Base-by-base conservation (phyloP, 2,888 invertebrate genomes). In the Lasioglossum lativentre region DNA sequence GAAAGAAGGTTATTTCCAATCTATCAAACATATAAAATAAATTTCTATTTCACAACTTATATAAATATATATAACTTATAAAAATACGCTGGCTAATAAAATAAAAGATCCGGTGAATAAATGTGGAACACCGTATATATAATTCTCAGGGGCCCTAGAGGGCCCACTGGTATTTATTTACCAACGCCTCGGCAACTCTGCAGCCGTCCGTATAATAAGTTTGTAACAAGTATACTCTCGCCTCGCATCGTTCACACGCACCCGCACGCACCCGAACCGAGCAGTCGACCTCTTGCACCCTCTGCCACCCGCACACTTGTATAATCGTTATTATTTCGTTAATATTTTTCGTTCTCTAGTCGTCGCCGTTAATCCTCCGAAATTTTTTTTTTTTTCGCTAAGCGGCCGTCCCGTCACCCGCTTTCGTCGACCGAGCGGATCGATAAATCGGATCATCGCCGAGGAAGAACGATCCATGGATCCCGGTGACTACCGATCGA, bases 151-250 rank as follows among this genome's bases (percentile, higher is more conserved):
- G 82, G 86, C 79, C 86, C 77, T 80, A 78, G 82, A 78, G 82
- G 86, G 85, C 87, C 84, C 82, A 77, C 70, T 90, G 87, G 85
- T 86, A 78, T 92, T 92, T 92, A 91, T 93, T 93, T 91, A 91
- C 90, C 92, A 92, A 92, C 89, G 85, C 89, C 90, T 88, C 89
- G 85, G 89, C 90, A 91, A 90, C 89, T 92, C 86, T 84, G 90
- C 70, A 86, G 88, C 92, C 90, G 80, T 90, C 89, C 89, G 88
- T 86, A 89, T 92, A 90, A 92, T 92, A 92, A 92, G 87, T 92
- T 84, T 92, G 88, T 92, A 92, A 92, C 92, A 92, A 92, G 89
- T 89, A 63, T 63, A 89, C 80, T 89, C 82, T 66, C 34, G 66
- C 34, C 66, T 66, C 66, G 73, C 89, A 81, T 81, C 78, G 78